Conservation (phyloP, 2,797 vertebrate genomes). For the Nothura maculosa region DNA sequence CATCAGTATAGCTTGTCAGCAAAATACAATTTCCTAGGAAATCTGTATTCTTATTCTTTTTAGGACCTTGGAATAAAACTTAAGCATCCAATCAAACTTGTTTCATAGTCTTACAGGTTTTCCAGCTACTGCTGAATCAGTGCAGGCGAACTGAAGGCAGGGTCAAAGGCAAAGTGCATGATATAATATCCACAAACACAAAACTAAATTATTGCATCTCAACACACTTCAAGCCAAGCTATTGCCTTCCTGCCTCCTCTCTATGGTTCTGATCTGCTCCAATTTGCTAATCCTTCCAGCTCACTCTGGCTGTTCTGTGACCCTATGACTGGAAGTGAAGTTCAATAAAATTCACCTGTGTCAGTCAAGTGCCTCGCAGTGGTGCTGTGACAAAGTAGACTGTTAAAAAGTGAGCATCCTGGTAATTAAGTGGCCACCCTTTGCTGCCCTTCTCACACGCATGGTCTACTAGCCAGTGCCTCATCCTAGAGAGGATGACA, state of each 20-base stretch:
- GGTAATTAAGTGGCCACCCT: background rate
- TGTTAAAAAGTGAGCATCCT: background rate
- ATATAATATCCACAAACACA: background rate
- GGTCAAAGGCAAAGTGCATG: background rate
- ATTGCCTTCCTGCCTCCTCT: fast-evolving
- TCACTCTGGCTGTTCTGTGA: background rate
- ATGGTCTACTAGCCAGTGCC: background rate
- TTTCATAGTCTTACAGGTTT: background rate
- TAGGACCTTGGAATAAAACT: background rate
- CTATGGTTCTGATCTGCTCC: background rate
- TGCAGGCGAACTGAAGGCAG: background rate
- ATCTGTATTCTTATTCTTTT: background rate
- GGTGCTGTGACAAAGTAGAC: background rate
- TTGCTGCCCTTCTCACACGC: background rate
- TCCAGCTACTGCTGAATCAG: background rate
- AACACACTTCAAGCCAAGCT: background rate
- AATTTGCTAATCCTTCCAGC: background rate
- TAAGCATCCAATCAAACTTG: background rate
- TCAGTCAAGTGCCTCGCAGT: background rate
- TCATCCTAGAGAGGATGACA: background rate
- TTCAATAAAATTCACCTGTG: background rate
- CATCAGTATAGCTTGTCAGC: background rate
- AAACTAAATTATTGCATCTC: background rate
- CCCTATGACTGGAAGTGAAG: background rate
- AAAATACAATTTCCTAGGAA: constrained; percentile 6